Evolutionary conservation across 2,888 invertebrate genomes (phyloP), one percentile per base, ranked within the genome.

Genomic region (Teleiodes luculella): DNA sequence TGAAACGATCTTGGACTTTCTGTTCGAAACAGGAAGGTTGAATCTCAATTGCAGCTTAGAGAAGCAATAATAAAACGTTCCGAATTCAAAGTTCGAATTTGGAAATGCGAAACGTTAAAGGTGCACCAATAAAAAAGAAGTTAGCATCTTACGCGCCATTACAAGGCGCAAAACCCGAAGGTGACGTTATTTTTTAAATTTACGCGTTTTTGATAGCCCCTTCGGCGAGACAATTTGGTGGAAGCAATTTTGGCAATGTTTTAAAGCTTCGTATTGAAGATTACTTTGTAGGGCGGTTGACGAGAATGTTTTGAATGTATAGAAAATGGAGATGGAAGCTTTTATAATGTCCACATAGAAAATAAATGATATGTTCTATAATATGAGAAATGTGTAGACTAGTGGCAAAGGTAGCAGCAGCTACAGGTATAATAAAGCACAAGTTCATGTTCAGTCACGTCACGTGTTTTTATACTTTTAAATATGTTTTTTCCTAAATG

Each of bases 101-200:
- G 67, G 78, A 77, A 84, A 79, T 75, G 76, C 75, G 78, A 78
- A 76, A 68, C 82, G 80, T 82, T 85, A 85, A 86, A 88, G 87
- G 88, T 86, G 85, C 66, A 79, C 73, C 80, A 76, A 86, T 89
- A 89, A 88, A 89, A 89, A 84, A 80, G 83, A 85, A 85, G 85
- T 88, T 57, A 57, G 55, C 41, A 80, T 78, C 80, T 82, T 74
- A 74, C 68, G 71, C 67, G 74, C 72, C 70, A 78, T 81, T 77
- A 83, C 74, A 78, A 80, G 78, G 78, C 79, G 79, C 62, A 74
- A 68, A 65, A 10, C 63, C 76, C 78, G 66, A 74, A 75, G 80
- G 77, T 72, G 77, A 67, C 68, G 70, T 65, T 67, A 66, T 72
- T 70, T 66, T 67, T 70, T 72, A 55, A 56, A 56, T 66, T 68